Evolutionary conservation across 1,140 invertebrate species (phyloP), one percentile per base, ranked within the genome.

Genomic region (Saxidomus purpurata): DNA sequence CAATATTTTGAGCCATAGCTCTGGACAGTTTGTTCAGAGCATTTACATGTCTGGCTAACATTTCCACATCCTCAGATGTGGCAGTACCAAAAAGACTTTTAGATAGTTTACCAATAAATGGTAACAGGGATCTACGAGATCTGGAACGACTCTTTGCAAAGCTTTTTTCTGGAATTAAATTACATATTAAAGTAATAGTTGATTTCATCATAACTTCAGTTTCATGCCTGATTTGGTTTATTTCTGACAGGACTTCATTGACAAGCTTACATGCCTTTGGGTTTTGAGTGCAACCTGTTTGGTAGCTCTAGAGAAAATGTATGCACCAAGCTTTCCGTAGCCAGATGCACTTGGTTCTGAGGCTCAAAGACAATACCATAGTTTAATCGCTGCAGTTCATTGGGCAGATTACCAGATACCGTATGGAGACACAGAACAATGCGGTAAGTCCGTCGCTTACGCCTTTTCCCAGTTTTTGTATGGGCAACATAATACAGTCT

Each of bases 41-140:
- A 71, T 71, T 71, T 17, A 71, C 22, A 71, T 71, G 67, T 36
- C n/a, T 71, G 6, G 67, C 67, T 40, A 71, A 19, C 31, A 36
- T 71, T 71, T 71, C 67, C 17, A 71, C 67, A 40, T 71, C 67
- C 15, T 71, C 38, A 36, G 67, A 9, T 31, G 31, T 71, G 6
- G 67, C 67, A 17, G 67, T 71, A n/a, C 67, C 67, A 71, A 71
- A 71, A n/a, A 71, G 17, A 19, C 17, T n/a, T 36, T 71, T 71
- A n/a, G 67, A 71, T 22, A 71, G 31, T 71, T 71, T 34, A 3
- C 67, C 67, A 8, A 71, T 71, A 40, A 71, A 71, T 31, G 67
- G 67, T 13, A 87, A 40, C 67, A 71, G 34, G 3, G 38, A 71
- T 36, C 31, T 40, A 8, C 67, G 15, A 8, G 31, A 40, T 71